Conservation (phyloP, 2,797 vertebrate genomes). For the Poeciliopsis turneri region DNA sequence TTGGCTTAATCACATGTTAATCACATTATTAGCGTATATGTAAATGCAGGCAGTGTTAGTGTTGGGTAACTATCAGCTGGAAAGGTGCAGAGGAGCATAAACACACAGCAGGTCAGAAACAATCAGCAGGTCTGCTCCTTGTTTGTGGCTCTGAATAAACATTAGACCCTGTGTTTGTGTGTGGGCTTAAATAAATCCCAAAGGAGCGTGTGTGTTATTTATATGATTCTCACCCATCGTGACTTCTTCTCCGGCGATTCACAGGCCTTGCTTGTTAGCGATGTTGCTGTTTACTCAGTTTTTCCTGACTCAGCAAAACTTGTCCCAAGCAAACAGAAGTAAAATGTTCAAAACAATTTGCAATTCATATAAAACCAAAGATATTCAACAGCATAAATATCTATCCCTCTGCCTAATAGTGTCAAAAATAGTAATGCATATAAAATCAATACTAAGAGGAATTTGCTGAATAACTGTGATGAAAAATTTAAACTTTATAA, state of each 20-base stretch:
- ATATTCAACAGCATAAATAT: not conserved
- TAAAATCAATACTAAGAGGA: not conserved
- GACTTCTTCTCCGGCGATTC: constrained; percentile 87
- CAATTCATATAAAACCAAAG: not conserved
- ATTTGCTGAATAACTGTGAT: not conserved
- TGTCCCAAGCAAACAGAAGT: not conserved
- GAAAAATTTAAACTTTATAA: not conserved
- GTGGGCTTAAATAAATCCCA: not conserved
- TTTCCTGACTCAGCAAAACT: constrained; percentile 77
- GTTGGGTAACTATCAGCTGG: constrained; percentile 19
- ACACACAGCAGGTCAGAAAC: constrained; percentile 3
- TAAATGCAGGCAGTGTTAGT: constrained; percentile 12
- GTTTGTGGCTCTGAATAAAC: constrained; percentile 8
- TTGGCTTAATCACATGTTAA: constrained; percentile 34
- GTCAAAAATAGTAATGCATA: not conserved
- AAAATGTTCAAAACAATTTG: not conserved
- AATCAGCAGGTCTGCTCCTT: constrained; percentile 11
- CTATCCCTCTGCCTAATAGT: not conserved
- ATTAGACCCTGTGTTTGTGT: constrained; percentile 12
- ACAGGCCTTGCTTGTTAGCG: constrained; percentile 92
- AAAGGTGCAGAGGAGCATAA: constrained; percentile 6
- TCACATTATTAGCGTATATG: constrained; percentile 31
- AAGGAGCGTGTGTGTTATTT: not conserved
- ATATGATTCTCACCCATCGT: constrained; percentile 43
- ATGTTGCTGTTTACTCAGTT: constrained; percentile 94